Conservation (phyloP, 2,113 vertebrate genomes). For the Actenoides lindsayi region DNA sequence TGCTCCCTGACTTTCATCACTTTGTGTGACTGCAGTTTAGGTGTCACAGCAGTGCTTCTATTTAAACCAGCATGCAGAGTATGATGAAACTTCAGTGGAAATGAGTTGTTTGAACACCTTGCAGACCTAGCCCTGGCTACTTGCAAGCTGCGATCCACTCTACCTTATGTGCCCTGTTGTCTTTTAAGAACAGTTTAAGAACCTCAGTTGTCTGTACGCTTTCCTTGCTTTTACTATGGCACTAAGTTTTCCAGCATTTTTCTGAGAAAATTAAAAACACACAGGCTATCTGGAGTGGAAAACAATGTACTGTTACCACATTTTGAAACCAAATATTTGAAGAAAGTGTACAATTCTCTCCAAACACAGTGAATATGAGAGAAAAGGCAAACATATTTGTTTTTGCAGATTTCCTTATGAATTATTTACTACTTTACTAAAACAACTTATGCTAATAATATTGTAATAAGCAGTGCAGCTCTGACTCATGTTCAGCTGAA, state of each 20-base stretch:
- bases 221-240: not conserved
- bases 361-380: constrained; percentile 16
- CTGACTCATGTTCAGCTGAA: not conserved
- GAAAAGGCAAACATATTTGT: constrained; percentile 50
- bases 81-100: not conserved
- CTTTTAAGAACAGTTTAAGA: not conserved
- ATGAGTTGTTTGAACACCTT: not conserved
- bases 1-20: not conserved
- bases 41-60: not conserved
- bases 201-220: not conserved
- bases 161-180: not conserved
- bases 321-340: constrained; percentile 65
- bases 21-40: not conserved
- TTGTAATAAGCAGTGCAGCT: constrained; percentile 25
- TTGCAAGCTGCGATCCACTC: not conserved
- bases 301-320: constrained; percentile 50
- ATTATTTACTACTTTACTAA: constrained; percentile 66
- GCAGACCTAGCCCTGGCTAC: not conserved
- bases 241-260: constrained; percentile 32
- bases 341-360: constrained; percentile 50
- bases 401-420: constrained; percentile 65
- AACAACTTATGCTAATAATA: constrained; percentile 56
- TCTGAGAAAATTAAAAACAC: not conserved
- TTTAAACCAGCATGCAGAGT: not conserved
- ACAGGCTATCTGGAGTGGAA: constrained; percentile 1